Percentiles rank a stretch among this genome's conserved stretches.
Evolutionary conservation across 2,888 invertebrate genomes (phyloP).

Genomic region (Ernsta delagoae): DNA sequence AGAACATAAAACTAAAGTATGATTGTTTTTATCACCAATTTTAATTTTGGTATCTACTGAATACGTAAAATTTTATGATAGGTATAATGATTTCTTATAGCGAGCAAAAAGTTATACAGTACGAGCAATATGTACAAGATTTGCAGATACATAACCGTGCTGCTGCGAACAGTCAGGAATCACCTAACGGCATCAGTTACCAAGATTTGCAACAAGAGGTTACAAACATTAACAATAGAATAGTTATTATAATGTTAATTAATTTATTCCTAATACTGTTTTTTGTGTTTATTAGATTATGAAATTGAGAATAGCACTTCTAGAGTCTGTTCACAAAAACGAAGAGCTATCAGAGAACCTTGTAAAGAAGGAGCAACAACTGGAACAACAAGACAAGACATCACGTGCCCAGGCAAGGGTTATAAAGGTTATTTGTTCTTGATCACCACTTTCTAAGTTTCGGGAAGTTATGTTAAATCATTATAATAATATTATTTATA

Average conservation of each 20-base stretch:
- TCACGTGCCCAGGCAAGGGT: constrained; percentile 86
- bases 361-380: constrained; percentile 82
- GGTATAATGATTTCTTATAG: constrained; percentile 50
- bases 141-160: constrained; percentile 64
- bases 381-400: constrained; percentile 85
- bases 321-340: constrained; percentile 74
- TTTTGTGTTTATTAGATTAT: constrained; percentile 58
- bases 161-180: constrained; percentile 57
- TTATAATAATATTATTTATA: too few species aligned
- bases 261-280: background rate
- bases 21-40: constrained; percentile 36
- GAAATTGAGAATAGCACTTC: constrained; percentile 72
- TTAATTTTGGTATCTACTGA: background rate
- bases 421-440: constrained; percentile 74
- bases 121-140: constrained; percentile 70
- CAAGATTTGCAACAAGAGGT: constrained; percentile 77
- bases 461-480: background rate
- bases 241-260: too few species aligned
- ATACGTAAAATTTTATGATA: background rate
- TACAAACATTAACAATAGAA: too few species aligned
- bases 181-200: constrained; percentile 60
- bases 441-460: constrained; percentile 24
- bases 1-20: constrained; percentile 75
- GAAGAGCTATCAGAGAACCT: constrained; percentile 77
- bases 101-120: constrained; percentile 77